Percentiles rank a stretch among this genome's conserved stretches.
These are phyloP conservation scores for Lepidurus couesii DNA, from an alignment of 1,140 invertebrate species.

Conservation along the genomic window DNA sequence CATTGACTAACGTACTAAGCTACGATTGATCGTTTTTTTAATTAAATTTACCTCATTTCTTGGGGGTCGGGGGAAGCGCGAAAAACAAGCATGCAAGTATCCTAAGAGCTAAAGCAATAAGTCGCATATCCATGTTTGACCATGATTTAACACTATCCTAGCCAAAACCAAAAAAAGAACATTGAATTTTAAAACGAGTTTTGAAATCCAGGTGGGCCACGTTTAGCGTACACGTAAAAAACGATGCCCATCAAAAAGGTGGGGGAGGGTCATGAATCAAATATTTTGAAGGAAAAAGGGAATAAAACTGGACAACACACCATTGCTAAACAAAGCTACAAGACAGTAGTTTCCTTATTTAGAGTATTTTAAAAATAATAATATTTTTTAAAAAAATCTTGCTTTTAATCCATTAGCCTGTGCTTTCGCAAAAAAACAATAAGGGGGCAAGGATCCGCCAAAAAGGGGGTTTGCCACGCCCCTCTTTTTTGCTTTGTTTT, in stretches of 20 bases:
- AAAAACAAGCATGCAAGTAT: slow-evolving; percentile 1
- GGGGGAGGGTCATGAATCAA: slow-evolving; percentile 10
- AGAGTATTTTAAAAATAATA: background rate
- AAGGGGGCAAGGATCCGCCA: background rate
- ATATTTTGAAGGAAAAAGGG: background rate
- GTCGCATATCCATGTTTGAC: background rate
- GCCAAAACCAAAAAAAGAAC: background rate
- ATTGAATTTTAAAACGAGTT: background rate
- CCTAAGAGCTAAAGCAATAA: background rate
- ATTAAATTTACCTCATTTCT: background rate
- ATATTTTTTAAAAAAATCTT: background rate
- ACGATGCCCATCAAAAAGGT: background rate
- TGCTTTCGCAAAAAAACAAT: background rate
- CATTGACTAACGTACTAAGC: background rate
- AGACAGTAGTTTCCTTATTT: background rate
- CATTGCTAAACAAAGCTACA: slow-evolving; percentile 2
- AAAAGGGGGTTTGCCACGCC: background rate
- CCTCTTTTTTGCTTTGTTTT: background rate
- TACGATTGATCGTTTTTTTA: background rate
- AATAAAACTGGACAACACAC: slow-evolving; percentile 5
- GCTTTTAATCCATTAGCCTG: background rate
- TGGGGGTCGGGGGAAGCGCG: background rate
- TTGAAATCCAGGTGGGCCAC: background rate
- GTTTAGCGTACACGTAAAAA: slow-evolving; percentile 1
- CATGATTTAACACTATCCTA: background rate